Percentiles rank a stretch among this genome's conserved stretches.
Evolutionary conservation across 2,888 invertebrate genomes (phyloP).

Genomic region (Drosophila eohydei): DNA sequence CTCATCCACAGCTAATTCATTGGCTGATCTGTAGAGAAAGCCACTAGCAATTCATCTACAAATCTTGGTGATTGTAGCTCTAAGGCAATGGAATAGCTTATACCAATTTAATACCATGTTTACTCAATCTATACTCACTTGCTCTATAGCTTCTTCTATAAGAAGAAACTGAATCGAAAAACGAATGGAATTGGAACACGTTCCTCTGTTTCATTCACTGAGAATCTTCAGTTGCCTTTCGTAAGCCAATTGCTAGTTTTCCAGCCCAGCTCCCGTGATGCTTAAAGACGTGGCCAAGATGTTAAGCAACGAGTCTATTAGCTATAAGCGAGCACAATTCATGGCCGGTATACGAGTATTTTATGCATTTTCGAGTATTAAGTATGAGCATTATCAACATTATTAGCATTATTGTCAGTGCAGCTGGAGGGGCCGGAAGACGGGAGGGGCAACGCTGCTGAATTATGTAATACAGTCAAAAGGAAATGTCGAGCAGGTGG

Average conservation of each 20-base stretch:
- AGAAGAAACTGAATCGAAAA: not conserved
- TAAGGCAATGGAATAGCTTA: too few relatives aligned
- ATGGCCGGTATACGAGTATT: slow-evolving; percentile 27
- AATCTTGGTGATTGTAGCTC: too few relatives aligned
- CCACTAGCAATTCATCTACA: too few relatives aligned
- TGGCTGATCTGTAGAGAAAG: too few relatives aligned
- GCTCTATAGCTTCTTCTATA: too few relatives aligned
- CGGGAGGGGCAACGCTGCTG: slow-evolving; percentile 14
- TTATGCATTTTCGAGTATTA: slow-evolving; percentile 41
- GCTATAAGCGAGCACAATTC: slow-evolving; percentile 3
- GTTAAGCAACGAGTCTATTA: slow-evolving; percentile 39
- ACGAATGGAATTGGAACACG: not conserved
- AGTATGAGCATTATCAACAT: slow-evolving; percentile 56
- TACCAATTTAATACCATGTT: too few relatives aligned
- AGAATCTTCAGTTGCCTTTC: not conserved
- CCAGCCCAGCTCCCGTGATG: not conserved
- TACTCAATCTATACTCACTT: too few relatives aligned
- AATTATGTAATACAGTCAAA: slow-evolving; percentile 48
- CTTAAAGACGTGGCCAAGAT: not conserved
- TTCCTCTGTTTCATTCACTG: not conserved
- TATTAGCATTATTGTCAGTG: slow-evolving; percentile 74
- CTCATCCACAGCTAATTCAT: too few relatives aligned
- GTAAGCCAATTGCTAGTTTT: not conserved
- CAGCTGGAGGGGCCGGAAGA: not conserved
- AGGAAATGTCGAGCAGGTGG: slow-evolving; percentile 8